These are phyloP conservation scores for human DNA, from an alignment of 2,113 vertebrate species.

Conservation along the genomic window GRCh38 chr15:68634501-68635000, in stretches of 20 bases:
- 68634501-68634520: neutral
- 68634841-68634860: neutral
- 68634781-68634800: neutral
- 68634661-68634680: neutral
- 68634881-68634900: neutral
- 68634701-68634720: neutral
- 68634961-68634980: neutral
- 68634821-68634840: neutral
- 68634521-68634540: neutral
- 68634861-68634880: neutral
- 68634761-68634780: too few relatives aligned
- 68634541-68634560: neutral
- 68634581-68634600: neutral
- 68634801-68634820: neutral
- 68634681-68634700: neutral
- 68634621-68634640: neutral
- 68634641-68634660: neutral
- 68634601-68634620: neutral
- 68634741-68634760: rapidly evolving
- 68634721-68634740: rapidly evolving
- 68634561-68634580: too few relatives aligned
- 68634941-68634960: too few relatives aligned
- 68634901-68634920: neutral
- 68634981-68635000: neutral
- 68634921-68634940: neutral